Conservation (phyloP, 2,888 invertebrate species). For the Loripinus fragilis region DNA sequence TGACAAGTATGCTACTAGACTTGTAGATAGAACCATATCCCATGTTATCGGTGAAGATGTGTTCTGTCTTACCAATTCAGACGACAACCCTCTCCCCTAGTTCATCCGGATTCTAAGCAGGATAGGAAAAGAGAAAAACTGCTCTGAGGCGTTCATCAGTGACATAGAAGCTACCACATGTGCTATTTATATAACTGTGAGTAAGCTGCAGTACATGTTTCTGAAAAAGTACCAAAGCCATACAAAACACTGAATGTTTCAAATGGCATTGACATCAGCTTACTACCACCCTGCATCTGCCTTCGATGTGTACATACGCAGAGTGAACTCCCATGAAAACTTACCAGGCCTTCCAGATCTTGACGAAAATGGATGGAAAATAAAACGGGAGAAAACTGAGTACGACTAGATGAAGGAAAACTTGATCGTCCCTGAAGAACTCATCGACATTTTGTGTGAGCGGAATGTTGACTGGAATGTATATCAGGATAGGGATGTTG, state of each 20-base stretch:
- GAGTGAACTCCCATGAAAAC: not conserved
- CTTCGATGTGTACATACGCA: not conserved
- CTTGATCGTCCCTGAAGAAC: not conserved
- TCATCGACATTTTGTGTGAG: not conserved
- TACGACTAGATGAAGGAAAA: not conserved
- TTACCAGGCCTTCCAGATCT: not conserved
- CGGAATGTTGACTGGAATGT: not conserved
- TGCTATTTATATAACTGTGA: not conserved
- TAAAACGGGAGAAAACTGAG: not conserved
- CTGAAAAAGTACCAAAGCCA: not conserved
- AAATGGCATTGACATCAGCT: slow-evolving; percentile 1
- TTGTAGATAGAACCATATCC: not conserved
- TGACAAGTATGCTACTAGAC: not conserved
- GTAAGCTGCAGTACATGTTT: not conserved
- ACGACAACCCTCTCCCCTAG: not conserved
- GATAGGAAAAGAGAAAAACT: not conserved
- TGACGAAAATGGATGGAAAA: not conserved
- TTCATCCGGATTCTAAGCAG: not conserved
- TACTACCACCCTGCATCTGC: not conserved
- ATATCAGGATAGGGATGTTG: not conserved
- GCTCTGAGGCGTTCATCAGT: not conserved
- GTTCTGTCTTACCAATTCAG: not conserved
- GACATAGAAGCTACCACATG: not conserved
- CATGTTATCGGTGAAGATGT: not conserved
- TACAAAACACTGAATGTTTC: not conserved